Evolutionary conservation across 2,113 vertebrate species (phyloP), one percentile per base, ranked within the genome.

Genomic region (Rhinogobius similis): DNA sequence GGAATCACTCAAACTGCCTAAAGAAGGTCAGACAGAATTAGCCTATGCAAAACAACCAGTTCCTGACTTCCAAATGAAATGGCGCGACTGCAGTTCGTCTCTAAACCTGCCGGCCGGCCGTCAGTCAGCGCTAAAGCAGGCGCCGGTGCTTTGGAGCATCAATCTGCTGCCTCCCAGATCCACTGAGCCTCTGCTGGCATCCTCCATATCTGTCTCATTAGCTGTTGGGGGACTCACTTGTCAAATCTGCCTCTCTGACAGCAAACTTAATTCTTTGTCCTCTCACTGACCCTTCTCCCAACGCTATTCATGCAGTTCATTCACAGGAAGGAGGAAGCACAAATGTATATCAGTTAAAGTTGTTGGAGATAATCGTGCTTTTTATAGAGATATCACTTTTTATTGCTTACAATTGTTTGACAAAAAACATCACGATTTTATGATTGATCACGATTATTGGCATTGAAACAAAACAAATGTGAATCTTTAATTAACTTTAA

Each of bases 51-150:
- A 72, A 70, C 69, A 75, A 65, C 64, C n/a, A n/a, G 70, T 68
- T 74, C 44, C 46, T 39, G 55, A 66, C 10, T 66, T 77, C 67
- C 14, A 79, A 84, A 85, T 88, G 16, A 73, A 77, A 81, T 68
- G 69, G 41, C 9, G 18, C 39, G 79, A 64, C 68, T 43, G 50
- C 76, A 52, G 55, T 67, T 67, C 26, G 61, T 80, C 72, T 68
- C 68, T 50, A 68, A 82, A n/a, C n/a, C n/a, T n/a, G n/a, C 72
- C 61, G 39, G 20, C 64, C 69, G 1, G 5, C 71, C 72, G 85
- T 86, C 82, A 72, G 73, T 89, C 87, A 85, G 52, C 46, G 46
- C 65, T 38, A n/a, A 72, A 84, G 76, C 68, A 78, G 52, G 68
- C 27, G n/a, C 43, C 43, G 68, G 11, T 14, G 48, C 26, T 63